Conservation (phyloP, 1,140 invertebrate genomes). For the Diprion similis region DNA sequence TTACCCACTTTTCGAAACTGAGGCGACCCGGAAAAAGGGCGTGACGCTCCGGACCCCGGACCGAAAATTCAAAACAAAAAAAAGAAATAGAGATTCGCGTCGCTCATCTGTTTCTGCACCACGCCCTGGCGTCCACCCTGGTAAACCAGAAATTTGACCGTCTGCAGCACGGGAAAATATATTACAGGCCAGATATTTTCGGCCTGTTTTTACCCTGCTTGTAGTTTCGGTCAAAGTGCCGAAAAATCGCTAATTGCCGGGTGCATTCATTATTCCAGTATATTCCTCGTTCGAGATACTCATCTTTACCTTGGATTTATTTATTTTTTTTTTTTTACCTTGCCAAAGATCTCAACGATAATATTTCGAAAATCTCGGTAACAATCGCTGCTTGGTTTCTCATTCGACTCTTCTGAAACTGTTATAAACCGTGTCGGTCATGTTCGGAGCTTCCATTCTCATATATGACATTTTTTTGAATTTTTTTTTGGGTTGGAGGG, state of each 20-base stretch:
- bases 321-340: no score
- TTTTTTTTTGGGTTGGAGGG: no score
- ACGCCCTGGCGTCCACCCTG: constrained; percentile 47
- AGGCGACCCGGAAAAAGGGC: constrained; percentile 20
- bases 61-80: constrained; percentile 23
- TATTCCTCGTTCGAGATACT: not conserved
- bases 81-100: constrained; percentile 38
- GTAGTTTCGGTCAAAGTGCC: constrained; percentile 9
- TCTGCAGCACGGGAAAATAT: constrained; percentile 22
- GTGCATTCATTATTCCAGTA: not conserved
- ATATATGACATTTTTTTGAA: no score
- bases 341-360: not conserved
- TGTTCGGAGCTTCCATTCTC: no score
- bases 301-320: not conserved
- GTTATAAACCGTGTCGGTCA: no score
- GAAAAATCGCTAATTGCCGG: constrained; percentile 16
- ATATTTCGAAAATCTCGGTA: not conserved
- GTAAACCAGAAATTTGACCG: constrained; percentile 45
- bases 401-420: no score
- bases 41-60: constrained; percentile 19
- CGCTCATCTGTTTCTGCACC: constrained; percentile 33
- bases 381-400: no score
- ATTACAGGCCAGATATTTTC: constrained; percentile 9
- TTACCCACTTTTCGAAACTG: constrained; percentile 16
- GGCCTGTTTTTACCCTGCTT: not conserved